Base-by-base conservation (phyloP, 2,888 invertebrate genomes). In the Eumerus sabulonum region DNA sequence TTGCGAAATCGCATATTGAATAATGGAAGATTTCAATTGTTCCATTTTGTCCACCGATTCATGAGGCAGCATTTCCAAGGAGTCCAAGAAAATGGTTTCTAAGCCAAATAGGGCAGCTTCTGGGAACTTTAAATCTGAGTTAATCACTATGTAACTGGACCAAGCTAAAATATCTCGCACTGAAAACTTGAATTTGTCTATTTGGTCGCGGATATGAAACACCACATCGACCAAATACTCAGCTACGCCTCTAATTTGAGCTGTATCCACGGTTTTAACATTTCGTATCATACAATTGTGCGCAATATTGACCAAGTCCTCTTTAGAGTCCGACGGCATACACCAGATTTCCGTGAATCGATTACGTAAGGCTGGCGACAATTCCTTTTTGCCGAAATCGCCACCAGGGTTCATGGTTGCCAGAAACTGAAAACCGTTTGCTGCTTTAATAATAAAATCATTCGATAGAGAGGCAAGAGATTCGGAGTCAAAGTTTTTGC, bases 371-470 rank as follows among this genome's bases (percentile, higher is more conserved):
- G 99, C 99, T 0, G 98, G 98, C 0, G 99, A 99, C 9, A 99
- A 90, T 91, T 99, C 99, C 87, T 99, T 99, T 88, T 99, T 99
- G 1, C 99, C 99, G 87, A 96, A 99, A 90, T 99, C 99, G 0
- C 99, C 99, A 11, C 99, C 98, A 7, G 99, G 99, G 90, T 99
- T 99, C 99, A 99, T 99, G 0, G 99, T 99, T 1, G 97, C 98
- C 70, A 99, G 92, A 85, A 99, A 96, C 84, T 95, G 93, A 87
- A 99, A 99, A 9, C 92, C 92, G 5, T 92, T 87, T 66, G 95
- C 94, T 0, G 93, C 92, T 45, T 94, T 91, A 1, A 94, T 90
- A 35, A 92, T 90, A 54, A 92, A 90, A 27, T 92, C 91, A 74
- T 88, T 86, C 3, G 86, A 83, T 1, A 86, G 84, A 38, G 86